Percentiles rank a stretch among this genome's conserved stretches.
phyloP scores from a whole-genome alignment of 2,888 invertebrate species.

The Andrena camellia region DNA sequence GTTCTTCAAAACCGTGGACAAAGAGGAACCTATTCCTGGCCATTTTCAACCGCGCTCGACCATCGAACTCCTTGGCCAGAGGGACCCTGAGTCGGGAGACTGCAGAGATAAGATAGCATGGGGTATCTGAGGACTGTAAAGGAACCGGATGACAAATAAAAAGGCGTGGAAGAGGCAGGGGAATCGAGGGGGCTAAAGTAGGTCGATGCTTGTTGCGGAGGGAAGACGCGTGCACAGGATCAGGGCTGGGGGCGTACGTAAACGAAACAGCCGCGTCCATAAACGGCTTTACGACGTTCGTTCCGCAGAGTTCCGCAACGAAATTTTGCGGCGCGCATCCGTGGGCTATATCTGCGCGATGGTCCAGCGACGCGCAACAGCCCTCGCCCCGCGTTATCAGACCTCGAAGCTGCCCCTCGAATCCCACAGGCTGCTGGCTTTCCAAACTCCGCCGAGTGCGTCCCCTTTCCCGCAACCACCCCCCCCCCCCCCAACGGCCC shows the following conservation, averaged over 20 bases:
- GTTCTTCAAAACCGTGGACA: too few relatives aligned
- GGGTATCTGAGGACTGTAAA: background rate
- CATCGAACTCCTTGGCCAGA: background rate
- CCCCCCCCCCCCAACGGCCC: background rate
- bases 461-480: background rate
- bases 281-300: slow-evolving; percentile 23
- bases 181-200: background rate
- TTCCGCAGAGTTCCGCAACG: slow-evolving; percentile 21
- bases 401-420: slow-evolving; percentile 6
- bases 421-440: background rate
- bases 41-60: background rate
- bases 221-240: background rate
- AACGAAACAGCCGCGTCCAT: slow-evolving; percentile 10
- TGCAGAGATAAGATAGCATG: too few relatives aligned
- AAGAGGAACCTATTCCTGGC: background rate
- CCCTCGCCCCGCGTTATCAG: slow-evolving; percentile 14
- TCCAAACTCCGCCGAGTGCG: background rate
- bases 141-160: background rate
- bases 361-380: slow-evolving; percentile 9
- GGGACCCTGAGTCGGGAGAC: too few relatives aligned
- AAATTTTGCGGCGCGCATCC: slow-evolving; percentile 11
- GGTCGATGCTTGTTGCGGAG: slow-evolving; percentile 4
- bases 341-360: slow-evolving; percentile 20
- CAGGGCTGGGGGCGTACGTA: background rate
- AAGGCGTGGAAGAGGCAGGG: background rate